Conservation (phyloP, 2,113 vertebrate species). For the Tachysurus vachellii region DNA sequence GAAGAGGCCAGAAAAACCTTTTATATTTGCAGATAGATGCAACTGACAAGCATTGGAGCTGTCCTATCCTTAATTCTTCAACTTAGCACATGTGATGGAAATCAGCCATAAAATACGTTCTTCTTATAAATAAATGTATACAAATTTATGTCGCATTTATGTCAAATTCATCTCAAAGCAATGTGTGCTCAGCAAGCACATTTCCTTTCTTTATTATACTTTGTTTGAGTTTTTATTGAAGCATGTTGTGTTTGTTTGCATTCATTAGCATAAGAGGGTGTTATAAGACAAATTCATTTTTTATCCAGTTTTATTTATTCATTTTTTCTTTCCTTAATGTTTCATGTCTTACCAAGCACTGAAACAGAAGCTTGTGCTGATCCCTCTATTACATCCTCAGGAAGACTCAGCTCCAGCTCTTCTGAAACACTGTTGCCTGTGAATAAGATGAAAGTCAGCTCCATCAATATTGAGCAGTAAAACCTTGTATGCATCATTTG, state of each 20-base stretch:
- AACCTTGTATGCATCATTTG: not conserved
- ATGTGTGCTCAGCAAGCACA: not conserved
- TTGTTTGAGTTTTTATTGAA: not conserved
- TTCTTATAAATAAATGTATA: not conserved
- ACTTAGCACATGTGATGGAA: not conserved
- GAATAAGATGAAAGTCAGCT: not conserved
- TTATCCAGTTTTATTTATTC: not conserved
- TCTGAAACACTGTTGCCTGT: slow-evolving; percentile 22
- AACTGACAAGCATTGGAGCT: not conserved
- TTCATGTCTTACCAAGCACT: slow-evolving; percentile 72
- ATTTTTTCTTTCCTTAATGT: not conserved
- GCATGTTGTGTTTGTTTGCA: not conserved
- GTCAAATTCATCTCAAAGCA: no score
- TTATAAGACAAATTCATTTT: not conserved
- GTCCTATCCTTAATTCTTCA: not conserved
- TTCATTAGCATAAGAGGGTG: not conserved
- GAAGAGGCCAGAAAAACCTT: not conserved
- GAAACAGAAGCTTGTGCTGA: slow-evolving; percentile 77
- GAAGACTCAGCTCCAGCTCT: slow-evolving; percentile 17
- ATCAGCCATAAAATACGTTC: not conserved
- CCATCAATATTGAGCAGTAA: not conserved
- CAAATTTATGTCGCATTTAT: no score
- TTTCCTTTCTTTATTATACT: not conserved
- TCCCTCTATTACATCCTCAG: slow-evolving; percentile 63
- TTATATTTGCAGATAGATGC: not conserved